Evolutionary conservation across 2,888 invertebrate genomes (phyloP).

Genomic region (Pemphredon lugubris): DNA sequence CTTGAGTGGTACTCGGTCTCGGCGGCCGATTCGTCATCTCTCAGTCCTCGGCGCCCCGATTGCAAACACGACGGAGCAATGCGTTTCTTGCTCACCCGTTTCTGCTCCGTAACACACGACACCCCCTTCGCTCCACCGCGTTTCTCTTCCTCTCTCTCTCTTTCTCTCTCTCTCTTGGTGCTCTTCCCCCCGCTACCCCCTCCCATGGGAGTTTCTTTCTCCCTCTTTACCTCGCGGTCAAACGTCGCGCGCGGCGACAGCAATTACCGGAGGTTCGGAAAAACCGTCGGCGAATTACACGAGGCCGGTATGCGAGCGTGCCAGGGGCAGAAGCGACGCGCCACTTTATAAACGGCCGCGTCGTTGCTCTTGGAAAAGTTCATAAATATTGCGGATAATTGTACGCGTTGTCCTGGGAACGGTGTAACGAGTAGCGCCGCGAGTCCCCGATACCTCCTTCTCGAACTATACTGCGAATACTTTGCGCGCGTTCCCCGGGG

Average conservation of each 20-base stretch:
- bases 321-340: slow-evolving; percentile 29
- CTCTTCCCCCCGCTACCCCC: slow-evolving; percentile 13
- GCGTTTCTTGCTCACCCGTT: slow-evolving; percentile 68
- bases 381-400: slow-evolving; percentile 39
- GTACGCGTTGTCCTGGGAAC: slow-evolving; percentile 21
- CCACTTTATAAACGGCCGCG: slow-evolving; percentile 40
- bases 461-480: no score
- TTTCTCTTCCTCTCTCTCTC: slow-evolving; percentile 7
- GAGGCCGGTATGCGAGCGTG: slow-evolving; percentile 60
- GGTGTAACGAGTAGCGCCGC: neutral
- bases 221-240: slow-evolving; percentile 18
- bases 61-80: slow-evolving; percentile 74
- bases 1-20: slow-evolving; percentile 18
- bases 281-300: slow-evolving; percentile 71
- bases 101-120: slow-evolving; percentile 29
- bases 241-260: slow-evolving; percentile 45
- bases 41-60: slow-evolving; percentile 49
- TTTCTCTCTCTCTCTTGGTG: slow-evolving; percentile 29
- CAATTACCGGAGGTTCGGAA: slow-evolving; percentile 63
- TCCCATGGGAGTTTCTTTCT: no score
- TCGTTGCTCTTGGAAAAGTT: slow-evolving; percentile 29
- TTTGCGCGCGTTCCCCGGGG: no score
- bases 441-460: neutral
- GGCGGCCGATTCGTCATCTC: slow-evolving; percentile 57
- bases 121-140: slow-evolving; percentile 17